Percentiles rank a stretch among this genome's conserved stretches.
phyloP scores from a whole-genome alignment of 2,113 vertebrate species.

The Dipodomys ordii region DNA sequence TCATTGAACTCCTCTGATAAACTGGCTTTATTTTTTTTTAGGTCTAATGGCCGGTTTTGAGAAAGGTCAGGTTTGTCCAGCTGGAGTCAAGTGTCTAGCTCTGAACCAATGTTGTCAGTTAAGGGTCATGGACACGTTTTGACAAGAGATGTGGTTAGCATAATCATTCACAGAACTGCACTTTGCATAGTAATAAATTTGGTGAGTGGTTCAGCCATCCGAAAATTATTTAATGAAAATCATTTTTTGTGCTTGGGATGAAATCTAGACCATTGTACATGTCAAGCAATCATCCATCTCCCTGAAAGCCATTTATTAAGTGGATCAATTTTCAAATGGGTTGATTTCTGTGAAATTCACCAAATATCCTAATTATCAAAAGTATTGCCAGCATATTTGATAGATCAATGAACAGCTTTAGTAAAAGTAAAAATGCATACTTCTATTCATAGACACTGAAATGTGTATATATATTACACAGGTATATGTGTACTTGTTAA shows the following conservation, averaged over 20 bases:
- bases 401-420: neutral
- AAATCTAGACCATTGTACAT: neutral
- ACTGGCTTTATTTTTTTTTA: neutral
- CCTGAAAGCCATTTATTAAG: neutral
- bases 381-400: neutral
- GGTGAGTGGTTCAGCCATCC: neutral
- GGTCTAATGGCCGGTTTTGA: neutral
- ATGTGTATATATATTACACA: too few relatives aligned
- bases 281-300: rapidly evolving
- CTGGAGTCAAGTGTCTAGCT: neutral
- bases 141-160: neutral
- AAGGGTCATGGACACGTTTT: neutral
- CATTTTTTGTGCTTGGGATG: neutral
- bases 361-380: slow-evolving; percentile 1
- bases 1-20: neutral
- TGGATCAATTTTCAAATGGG: neutral
- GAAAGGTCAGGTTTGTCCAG: neutral
- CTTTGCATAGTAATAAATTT: neutral
- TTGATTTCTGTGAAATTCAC: neutral
- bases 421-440: neutral
- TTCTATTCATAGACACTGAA: neutral
- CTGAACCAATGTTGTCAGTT: neutral
- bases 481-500: too few relatives aligned
- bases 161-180: neutral
- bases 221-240: neutral